Evolutionary conservation across 2,113 vertebrate genomes (phyloP).

Genomic region (Oxyruncus cristatus): DNA sequence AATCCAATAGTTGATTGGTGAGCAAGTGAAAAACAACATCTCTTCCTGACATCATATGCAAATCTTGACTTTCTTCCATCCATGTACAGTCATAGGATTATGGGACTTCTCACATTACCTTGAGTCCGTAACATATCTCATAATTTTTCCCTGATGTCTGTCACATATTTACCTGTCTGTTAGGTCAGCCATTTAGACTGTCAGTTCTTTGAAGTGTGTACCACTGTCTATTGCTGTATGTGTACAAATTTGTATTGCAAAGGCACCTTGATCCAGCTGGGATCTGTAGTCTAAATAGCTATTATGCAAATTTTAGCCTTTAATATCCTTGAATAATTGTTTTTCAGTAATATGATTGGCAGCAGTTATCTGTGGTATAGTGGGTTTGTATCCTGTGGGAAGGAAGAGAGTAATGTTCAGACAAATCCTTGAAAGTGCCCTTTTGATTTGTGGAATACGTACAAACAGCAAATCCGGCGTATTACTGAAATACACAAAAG

Average conservation of each 20-base stretch:
- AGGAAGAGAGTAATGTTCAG: neutral
- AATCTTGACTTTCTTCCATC: neutral
- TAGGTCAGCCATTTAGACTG: neutral
- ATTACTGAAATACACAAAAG: neutral
- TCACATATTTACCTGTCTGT: neutral
- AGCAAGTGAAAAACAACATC: neutral
- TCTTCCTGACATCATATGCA: neutral
- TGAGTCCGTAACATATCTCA: neutral
- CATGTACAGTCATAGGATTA: neutral
- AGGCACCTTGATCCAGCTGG: neutral
- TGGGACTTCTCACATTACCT: neutral
- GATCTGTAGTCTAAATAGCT: neutral
- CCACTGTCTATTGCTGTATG: neutral
- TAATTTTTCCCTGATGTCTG: neutral
- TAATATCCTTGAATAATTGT: neutral
- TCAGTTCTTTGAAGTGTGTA: neutral
- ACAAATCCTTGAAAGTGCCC: neutral
- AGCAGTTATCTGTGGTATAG: neutral
- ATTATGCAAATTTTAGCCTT: constrained; percentile 1
- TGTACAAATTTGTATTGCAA: neutral
- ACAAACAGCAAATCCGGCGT: neutral
- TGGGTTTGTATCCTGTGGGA: neutral
- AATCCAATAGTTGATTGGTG: neutral
- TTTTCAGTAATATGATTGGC: neutral
- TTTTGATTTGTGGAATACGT: neutral